Evolutionary conservation across 2,888 invertebrate species (phyloP), one percentile per base, ranked within the genome.

Genomic region (Sarcophaga rosellei): DNA sequence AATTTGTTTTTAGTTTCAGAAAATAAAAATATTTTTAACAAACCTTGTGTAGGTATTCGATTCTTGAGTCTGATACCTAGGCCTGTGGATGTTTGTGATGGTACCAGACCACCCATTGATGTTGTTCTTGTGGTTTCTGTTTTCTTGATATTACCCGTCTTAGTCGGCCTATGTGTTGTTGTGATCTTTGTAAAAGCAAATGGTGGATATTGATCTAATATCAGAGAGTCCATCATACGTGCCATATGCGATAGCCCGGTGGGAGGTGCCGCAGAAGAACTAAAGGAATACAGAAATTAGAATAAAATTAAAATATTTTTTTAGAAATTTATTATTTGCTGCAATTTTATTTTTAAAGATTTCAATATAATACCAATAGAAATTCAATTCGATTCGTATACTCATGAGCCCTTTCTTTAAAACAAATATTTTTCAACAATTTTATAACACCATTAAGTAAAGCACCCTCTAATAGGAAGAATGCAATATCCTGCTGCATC

Each of bases 191-290:
- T 95, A 91, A 95, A 95, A 62, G 95, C 94, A 90, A 95, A 95
- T 44, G 96, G 95, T 88, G 95, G 95, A 88, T 95, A 94, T 81
- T 95, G 95, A 89, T 96, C 95, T 81, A 95, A 93, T 92, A 96
- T 95, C 91, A 96, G 94, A 2, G 96, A 95, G 90, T 96, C 96
- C 96, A 96, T 96, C 95, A 96, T 95, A 74, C 95, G 94, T 73
- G 96, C 95, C 95, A 96, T 95, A 89, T 95, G 96, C 89, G 95
- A 95, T 87, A 96, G 94, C 65, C 94, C 94, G 66, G 92, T 92
- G 17, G 95, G 94, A 10, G 95, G 94, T 69, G 95, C 94, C 72
- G 93, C 90, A 59, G 95, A 94, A 90, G 95, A 95, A 92, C 89
- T 89, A 74, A n/a, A 77, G 75, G 74, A 11, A 8, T 35, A 8